Evolutionary conservation across 2,113 vertebrate genomes (phyloP).

Genomic region (Australoheros scitulus): DNA sequence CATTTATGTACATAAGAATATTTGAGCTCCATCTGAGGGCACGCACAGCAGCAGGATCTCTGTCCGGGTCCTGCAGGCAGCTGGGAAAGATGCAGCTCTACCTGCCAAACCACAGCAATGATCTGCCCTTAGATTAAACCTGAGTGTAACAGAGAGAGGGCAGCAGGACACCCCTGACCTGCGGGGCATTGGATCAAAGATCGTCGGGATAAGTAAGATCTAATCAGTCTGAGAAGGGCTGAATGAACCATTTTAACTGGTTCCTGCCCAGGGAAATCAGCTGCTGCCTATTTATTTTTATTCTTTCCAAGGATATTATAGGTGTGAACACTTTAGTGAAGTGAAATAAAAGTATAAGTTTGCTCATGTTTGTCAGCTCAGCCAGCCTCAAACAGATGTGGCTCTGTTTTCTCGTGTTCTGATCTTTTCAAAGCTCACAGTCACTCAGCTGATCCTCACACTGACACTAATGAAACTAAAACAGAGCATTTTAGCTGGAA

Average conservation of each 20-base stretch:
- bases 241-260: not conserved
- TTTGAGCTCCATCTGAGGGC: no score
- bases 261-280: not conserved
- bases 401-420: no score
- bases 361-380: not conserved
- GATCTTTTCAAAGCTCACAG: not conserved
- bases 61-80: no score
- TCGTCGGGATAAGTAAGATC: not conserved
- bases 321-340: not conserved
- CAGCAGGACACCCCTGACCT: not conserved
- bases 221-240: not conserved
- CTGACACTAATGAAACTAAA: no score
- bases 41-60: no score
- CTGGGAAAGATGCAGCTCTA: no score
- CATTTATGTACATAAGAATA: no score
- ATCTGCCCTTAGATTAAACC: no score
- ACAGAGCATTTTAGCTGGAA: no score
- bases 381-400: not conserved
- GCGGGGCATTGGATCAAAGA: not conserved
- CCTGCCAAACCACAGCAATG: no score
- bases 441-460: not conserved
- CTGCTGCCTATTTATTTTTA: not conserved
- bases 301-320: not conserved
- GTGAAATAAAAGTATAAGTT: no score
- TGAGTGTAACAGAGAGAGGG: not conserved